A percentile compares a stretch with the other conserved stretches of the same genome.
Evolutionary conservation across 92 coral and sea anemone species (phyloP).

Genomic region (Pocillopora grandis): DNA sequence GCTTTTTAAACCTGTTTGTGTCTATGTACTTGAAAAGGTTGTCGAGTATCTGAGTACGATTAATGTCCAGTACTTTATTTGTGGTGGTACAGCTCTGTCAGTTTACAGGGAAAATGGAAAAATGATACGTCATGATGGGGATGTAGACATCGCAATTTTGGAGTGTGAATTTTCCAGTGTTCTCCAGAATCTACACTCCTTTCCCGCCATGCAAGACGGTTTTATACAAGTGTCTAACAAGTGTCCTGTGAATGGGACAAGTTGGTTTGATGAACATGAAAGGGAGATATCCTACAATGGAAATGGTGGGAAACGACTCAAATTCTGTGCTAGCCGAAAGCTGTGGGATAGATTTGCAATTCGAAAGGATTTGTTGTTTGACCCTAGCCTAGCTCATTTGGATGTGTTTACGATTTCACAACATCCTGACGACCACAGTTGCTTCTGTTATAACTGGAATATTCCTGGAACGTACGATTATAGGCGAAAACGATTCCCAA

Average conservation of each 20-base stretch:
- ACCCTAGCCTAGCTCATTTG: constrained; percentile 14
- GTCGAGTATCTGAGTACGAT: constrained; percentile 7
- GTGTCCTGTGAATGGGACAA: constrained; percentile 24
- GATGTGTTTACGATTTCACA: constrained; percentile 29
- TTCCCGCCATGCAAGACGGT: constrained; percentile 4
- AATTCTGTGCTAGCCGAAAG: constrained; percentile 16
- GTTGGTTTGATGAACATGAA: constrained; percentile 28
- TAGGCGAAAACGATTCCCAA: constrained; percentile 20
- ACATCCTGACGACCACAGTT: constrained; percentile 21
- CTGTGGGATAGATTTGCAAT: constrained; percentile 29
- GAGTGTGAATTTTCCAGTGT: constrained; percentile 23
- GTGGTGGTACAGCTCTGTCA: constrained; percentile 41
- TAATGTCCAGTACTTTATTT: constrained; percentile 13
- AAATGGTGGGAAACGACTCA: constrained; percentile 24
- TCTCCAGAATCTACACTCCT: constrained; percentile 13
- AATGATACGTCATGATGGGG: constrained; percentile 28
- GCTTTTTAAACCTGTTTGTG: constrained; percentile 22
- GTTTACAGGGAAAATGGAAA: constrained; percentile 31
- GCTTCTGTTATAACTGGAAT: constrained; percentile 36
- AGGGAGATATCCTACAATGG: constrained; percentile 25
- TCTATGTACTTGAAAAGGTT: constrained; percentile 24
- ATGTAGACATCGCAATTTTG: constrained; percentile 31
- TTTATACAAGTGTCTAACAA: constrained; percentile 8
- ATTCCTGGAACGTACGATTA: constrained; percentile 26
- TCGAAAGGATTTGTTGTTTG: constrained; percentile 14